Evolutionary conservation across 2,888 invertebrate genomes (phyloP).

Genomic region (Sepiola atlantica): DNA sequence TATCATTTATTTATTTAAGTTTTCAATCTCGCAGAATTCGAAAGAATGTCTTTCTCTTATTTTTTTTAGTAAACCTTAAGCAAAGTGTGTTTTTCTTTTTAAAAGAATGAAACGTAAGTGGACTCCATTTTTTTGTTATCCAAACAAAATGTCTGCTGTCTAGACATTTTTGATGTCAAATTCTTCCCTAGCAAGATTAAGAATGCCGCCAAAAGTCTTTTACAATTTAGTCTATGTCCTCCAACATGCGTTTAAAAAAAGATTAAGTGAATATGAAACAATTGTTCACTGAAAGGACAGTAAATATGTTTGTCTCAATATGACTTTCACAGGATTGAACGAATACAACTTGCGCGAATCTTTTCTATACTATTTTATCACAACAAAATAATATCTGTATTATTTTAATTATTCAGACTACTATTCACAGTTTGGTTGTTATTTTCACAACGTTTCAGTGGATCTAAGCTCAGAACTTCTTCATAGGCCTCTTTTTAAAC

Average conservation of each 20-base stretch:
- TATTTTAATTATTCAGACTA: no score
- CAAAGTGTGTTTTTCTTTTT: not conserved
- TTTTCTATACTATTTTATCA: no score
- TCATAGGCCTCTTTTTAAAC: no score
- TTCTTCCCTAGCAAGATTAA: not conserved
- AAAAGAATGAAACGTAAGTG: not conserved
- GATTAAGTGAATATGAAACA: not conserved
- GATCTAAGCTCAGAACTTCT: no score
- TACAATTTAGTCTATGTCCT: not conserved
- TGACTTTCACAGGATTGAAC: not conserved
- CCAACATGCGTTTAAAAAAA: not conserved
- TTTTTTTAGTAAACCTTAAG: not conserved
- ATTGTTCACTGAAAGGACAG: not conserved
- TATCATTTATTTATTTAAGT: not conserved
- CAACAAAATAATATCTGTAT: no score
- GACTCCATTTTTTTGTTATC: slow-evolving; percentile 14
- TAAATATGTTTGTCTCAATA: not conserved
- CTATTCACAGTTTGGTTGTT: no score
- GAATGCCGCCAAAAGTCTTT: slow-evolving; percentile 10
- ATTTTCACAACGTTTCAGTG: no score
- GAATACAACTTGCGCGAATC: not conserved
- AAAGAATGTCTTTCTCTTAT: not conserved
- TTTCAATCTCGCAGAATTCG: not conserved
- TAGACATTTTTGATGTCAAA: not conserved
- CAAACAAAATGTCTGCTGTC: slow-evolving; percentile 14